Evolutionary conservation across 2,888 invertebrate species (phyloP).

Genomic region (Resseliella maxima): DNA sequence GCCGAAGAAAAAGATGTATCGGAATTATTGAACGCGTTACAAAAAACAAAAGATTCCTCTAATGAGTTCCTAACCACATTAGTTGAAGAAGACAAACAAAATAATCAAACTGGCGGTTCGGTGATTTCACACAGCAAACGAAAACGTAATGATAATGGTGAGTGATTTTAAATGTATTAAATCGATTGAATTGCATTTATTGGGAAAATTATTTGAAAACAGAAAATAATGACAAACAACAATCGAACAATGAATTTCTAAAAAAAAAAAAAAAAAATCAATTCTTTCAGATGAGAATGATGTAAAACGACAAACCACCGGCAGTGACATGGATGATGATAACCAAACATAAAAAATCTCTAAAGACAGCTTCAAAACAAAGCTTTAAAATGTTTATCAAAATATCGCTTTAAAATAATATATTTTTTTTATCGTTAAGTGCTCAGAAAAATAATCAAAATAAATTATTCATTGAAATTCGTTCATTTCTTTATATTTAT

Average conservation of each 20-base stretch:
- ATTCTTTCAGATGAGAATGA: constrained; percentile 10
- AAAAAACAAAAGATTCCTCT: constrained; percentile 53
- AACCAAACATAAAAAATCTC: not conserved
- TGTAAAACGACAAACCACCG: not conserved
- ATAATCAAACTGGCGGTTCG: not conserved
- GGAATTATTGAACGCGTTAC: not conserved
- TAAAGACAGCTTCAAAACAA: no score
- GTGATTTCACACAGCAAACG: constrained; percentile 46
- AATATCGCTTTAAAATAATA: no score
- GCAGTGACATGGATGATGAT: constrained; percentile 41
- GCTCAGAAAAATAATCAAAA: not conserved
- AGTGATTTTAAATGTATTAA: not conserved
- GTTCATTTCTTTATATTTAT: no score
- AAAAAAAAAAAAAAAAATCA: not conserved
- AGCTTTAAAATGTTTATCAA: no score
- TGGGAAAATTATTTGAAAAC: not conserved
- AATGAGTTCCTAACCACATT: constrained; percentile 49
- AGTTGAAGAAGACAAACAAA: not conserved
- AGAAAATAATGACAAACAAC: not conserved
- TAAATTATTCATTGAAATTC: constrained; percentile 1
- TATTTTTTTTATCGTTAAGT: not conserved
- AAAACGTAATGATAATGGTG: constrained; percentile 6
- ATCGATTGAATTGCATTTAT: not conserved
- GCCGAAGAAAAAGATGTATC: constrained; percentile 17
- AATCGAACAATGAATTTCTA: not conserved